A percentile compares a stretch with the other conserved stretches of the same genome.
Conservation (phyloP, 2,888 invertebrate genomes). For the Marronus borbonicus region DNA sequence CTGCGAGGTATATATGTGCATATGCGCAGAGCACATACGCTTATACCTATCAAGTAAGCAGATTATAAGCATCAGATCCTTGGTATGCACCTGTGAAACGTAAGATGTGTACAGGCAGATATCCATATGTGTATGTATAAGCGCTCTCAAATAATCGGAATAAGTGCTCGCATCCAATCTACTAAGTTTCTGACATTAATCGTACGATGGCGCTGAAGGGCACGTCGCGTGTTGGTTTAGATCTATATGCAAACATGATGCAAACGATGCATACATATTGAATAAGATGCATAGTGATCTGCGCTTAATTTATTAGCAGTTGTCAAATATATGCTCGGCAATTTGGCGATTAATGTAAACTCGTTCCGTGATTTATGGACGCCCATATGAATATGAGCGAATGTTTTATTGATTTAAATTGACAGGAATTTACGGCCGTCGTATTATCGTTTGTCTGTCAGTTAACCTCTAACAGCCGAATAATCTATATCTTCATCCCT, state of each 20-base stretch:
- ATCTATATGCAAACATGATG: constrained; percentile 33
- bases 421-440: neutral
- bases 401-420: constrained; percentile 23
- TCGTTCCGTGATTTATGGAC: constrained; percentile 5
- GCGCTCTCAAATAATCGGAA: neutral
- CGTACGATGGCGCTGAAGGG: constrained; percentile 5
- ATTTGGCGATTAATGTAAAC: constrained; percentile 8
- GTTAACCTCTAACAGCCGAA: too few relatives aligned
- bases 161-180: neutral
- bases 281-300: constrained; percentile 39
- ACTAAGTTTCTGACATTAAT: constrained; percentile 23
- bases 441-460: too few relatives aligned
- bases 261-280: constrained; percentile 42
- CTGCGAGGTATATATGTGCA: neutral
- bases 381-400: constrained; percentile 1
- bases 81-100: too few relatives aligned
- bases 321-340: constrained; percentile 31
- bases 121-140: too few relatives aligned
- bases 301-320: constrained; percentile 40
- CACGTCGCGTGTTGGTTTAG: constrained; percentile 24
- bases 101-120: too few relatives aligned
- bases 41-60: too few relatives aligned
- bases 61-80: too few relatives aligned
- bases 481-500: too few relatives aligned
- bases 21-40: too few relatives aligned